Conservation (phyloP, 2,113 vertebrate genomes). For the Barbus barbus region DNA sequence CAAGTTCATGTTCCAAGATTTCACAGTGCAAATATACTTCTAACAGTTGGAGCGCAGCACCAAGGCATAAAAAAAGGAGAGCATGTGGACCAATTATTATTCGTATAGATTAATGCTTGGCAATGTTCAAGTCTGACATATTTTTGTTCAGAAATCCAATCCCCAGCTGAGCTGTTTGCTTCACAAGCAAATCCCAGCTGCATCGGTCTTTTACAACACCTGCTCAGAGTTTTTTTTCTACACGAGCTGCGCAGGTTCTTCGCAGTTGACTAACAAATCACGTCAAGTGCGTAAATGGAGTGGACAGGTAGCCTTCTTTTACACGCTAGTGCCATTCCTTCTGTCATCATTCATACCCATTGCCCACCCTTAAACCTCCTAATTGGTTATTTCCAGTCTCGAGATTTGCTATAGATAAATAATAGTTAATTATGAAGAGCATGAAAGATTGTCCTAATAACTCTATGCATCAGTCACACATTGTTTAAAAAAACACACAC, state of each 20-base stretch:
- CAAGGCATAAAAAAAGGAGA: not conserved
- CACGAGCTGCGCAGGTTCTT: slow-evolving; percentile 56
- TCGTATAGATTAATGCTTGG: slow-evolving; percentile 60
- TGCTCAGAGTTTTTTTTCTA: slow-evolving; percentile 61
- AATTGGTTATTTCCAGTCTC: slow-evolving; percentile 60
- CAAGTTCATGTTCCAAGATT: not conserved
- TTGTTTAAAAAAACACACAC: not conserved
- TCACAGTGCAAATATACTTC: slow-evolving; percentile 8
- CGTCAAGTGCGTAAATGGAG: slow-evolving; percentile 63
- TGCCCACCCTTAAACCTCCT: slow-evolving; percentile 54
- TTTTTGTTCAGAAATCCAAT: slow-evolving; percentile 61
- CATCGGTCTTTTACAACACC: slow-evolving; percentile 71
- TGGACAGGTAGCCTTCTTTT: slow-evolving; percentile 67
- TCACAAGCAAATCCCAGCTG: slow-evolving; percentile 72
- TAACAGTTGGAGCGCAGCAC: slow-evolving; percentile 11
- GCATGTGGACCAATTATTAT: slow-evolving; percentile 43
- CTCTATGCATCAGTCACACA: slow-evolving; percentile 24
- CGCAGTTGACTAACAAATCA: slow-evolving; percentile 72
- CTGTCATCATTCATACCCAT: slow-evolving; percentile 60
- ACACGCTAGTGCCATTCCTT: slow-evolving; percentile 64
- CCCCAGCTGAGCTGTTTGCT: slow-evolving; percentile 65
- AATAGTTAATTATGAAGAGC: slow-evolving; percentile 55
- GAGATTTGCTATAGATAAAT: slow-evolving; percentile 47
- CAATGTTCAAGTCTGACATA: slow-evolving; percentile 54
- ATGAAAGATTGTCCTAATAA: slow-evolving; percentile 57